Conservation (phyloP, 2,888 invertebrate species). For the Bombyx huttoni region DNA sequence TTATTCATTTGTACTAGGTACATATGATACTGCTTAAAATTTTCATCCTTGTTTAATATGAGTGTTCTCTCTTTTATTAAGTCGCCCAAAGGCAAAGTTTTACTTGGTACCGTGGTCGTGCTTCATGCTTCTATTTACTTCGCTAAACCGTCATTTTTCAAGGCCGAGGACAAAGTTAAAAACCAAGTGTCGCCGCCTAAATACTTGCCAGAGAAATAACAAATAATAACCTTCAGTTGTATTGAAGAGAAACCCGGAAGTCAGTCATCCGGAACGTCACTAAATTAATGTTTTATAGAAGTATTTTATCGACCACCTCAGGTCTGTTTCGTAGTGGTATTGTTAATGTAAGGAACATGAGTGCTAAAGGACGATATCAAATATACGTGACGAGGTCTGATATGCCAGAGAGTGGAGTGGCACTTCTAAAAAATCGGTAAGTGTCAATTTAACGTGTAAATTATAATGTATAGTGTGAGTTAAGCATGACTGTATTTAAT, state of each 20-base stretch:
- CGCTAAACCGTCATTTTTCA: conserved; percentile 58
- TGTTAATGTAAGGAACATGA: conserved; percentile 37
- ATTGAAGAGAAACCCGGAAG: conserved; percentile 20
- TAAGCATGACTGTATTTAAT: background rate
- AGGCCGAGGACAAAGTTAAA: conserved; percentile 28
- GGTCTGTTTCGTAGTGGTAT: conserved; percentile 21
- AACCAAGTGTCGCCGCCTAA: conserved; percentile 33
- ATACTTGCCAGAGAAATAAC: conserved; percentile 48
- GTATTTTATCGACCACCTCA: conserved; percentile 8
- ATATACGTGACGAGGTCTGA: conserved; percentile 77
- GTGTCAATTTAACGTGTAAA: conserved; percentile 20
- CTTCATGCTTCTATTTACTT: conserved; percentile 52
- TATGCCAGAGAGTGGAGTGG: conserved; percentile 74
- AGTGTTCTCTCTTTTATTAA: conserved; percentile 44
- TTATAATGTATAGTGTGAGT: no score
- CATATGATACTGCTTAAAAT: no score
- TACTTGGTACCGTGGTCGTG: conserved; percentile 48
- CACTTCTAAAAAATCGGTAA: conserved; percentile 75
- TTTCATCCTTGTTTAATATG: conserved; percentile 25
- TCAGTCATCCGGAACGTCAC: conserved; percentile 9
- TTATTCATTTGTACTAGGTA: no score
- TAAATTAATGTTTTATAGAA: conserved; percentile 45
- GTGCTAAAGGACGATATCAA: conserved; percentile 46
- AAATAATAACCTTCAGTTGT: conserved; percentile 29
- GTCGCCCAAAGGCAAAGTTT: conserved; percentile 53